Base-by-base conservation (phyloP, 2,113 vertebrate genomes). In the Psittacula cyanocephala region DNA sequence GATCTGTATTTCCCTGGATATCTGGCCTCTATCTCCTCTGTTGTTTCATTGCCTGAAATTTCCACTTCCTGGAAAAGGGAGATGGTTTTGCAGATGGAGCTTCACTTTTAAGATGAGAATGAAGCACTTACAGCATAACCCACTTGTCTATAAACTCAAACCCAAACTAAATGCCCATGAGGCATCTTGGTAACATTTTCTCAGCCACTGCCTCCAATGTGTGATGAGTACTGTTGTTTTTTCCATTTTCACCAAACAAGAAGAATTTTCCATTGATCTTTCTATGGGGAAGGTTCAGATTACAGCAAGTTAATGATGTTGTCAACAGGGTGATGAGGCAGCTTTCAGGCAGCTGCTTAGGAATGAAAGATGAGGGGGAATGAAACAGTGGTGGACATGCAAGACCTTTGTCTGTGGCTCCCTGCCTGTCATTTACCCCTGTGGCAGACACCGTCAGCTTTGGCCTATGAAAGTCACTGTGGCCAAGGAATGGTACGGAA, bases 311-410 rank as follows among this genome's bases (percentile, higher is more conserved):
- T 37, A 37, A 37, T 37, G 37, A 37, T 37, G 37, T 37, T 37
- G 37, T 37, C 37, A 37, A 37, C 37, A 37, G 37, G 8, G 27
- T 41, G 74, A 17, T 1, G 5, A 50, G 52, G 57, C 62, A 81
- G 23, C 60, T 43, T 18, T 47, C 6, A 14, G 39, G 22, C 27
- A 89, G 67, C 44, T 44, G 29, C 43, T 44, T 17, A 25, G 46
- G 33, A 12, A 33, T 25, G 75, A 55, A 63, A 16, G 37, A 22
- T 24, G 22, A 63, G 35, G 27, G 8, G 7, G 75, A n/a, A 5
- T 33, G 22, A 91, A 47, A 22, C 0, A 1, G 8, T 11, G 43
- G 3, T 46, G 5, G 6, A 7, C n/a, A 50, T 1, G 3, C 13
- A 67, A 70, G 75, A 77, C 41, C 13, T 70, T 31, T 14, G 4